These are phyloP conservation scores for Oscheius myriophilus DNA, from an alignment of 2,888 invertebrate species.

Conservation along the genomic window DNA sequence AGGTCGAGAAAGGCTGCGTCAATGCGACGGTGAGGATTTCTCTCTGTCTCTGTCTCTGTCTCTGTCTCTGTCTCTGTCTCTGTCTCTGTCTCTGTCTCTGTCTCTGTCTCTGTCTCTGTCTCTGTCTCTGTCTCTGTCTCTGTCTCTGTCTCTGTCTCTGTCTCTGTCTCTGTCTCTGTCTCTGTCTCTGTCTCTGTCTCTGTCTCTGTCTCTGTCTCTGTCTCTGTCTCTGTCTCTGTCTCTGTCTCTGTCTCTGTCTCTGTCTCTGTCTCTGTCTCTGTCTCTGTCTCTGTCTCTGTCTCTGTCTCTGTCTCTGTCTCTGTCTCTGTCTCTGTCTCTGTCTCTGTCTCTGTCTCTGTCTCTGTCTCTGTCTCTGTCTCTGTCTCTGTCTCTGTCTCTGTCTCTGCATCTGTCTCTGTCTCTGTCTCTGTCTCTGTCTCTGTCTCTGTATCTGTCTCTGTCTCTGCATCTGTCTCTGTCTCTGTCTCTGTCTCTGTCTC, in stretches of 20 bases:
- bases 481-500: too few relatives aligned
- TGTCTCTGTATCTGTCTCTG: background rate
- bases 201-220: background rate
- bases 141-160: background rate
- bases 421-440: background rate
- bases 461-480: too few relatives aligned
- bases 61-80: background rate
- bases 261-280: background rate
- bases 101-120: slow-evolving; percentile 4
- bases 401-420: too few relatives aligned
- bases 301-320: too few relatives aligned
- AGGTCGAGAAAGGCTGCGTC: slow-evolving; percentile 66
- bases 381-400: too few relatives aligned
- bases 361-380: too few relatives aligned
- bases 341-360: too few relatives aligned
- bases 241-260: background rate
- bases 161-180: slow-evolving; percentile 7
- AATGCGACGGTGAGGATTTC: slow-evolving; percentile 58
- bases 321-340: too few relatives aligned
- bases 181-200: background rate
- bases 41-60: background rate
- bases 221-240: background rate
- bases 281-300: background rate
- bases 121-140: background rate
- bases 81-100: background rate